These are phyloP conservation scores for Jaculus jaculus DNA, from an alignment of 2,113 vertebrate species.

Conservation along the genomic window DNA sequence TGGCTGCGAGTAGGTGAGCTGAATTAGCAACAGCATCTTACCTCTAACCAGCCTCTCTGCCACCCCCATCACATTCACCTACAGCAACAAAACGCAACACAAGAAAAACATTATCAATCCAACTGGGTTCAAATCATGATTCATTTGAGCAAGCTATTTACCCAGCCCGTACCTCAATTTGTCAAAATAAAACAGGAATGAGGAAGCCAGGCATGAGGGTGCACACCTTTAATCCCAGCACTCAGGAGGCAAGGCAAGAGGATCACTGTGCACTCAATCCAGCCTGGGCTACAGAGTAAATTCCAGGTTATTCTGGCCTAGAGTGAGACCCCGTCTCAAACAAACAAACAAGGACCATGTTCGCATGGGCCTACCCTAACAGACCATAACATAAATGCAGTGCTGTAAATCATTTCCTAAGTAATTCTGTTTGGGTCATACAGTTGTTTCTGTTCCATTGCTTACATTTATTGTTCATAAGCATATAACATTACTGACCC, in stretches of 20 bases:
- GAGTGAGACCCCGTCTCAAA: too few relatives aligned
- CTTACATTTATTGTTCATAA: constrained; percentile 35
- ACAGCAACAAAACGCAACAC: not conserved
- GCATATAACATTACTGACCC: not conserved
- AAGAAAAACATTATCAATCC: not conserved
- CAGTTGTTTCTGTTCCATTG: constrained; percentile 14
- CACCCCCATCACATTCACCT: not conserved
- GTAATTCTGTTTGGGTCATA: not conserved
- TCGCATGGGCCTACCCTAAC: not conserved
- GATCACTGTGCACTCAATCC: too few relatives aligned
- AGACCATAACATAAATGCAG: not conserved
- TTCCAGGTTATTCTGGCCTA: too few relatives aligned
- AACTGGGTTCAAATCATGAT: constrained; percentile 16
- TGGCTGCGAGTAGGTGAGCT: not conserved
- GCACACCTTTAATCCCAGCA: too few relatives aligned
- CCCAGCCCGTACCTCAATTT: constrained; percentile 1
- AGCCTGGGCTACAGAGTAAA: too few relatives aligned
- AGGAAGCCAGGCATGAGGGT: too few relatives aligned
- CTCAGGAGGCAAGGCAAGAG: too few relatives aligned
- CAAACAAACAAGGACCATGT: too few relatives aligned
- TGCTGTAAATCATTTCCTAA: constrained; percentile 24
- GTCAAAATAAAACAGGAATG: constrained; percentile 20
- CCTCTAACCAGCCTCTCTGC: not conserved
- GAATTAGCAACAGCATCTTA: not conserved
- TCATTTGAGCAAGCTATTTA: constrained; percentile 34